Evolutionary conservation across 2,113 vertebrate species (phyloP), one percentile per base, ranked within the genome.

Genomic region (Camelus bactrianus): DNA sequence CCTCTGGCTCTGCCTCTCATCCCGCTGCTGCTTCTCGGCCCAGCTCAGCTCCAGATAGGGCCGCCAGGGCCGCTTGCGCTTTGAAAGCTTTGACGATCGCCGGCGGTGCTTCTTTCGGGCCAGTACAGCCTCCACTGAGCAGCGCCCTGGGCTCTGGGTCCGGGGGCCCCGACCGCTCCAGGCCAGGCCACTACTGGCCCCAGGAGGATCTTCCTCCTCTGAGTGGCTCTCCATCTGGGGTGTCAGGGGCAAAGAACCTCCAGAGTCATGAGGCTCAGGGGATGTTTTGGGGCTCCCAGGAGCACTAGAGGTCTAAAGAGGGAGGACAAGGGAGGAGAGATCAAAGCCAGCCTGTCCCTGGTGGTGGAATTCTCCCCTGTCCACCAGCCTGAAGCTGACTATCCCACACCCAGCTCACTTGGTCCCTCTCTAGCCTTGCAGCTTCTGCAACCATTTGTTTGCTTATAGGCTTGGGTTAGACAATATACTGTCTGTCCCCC

Each of bases 21-120:
- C 99, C 67, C 99, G 97, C 54, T 98, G 98, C 73, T 99, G 99
- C 98, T 99, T 99, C 85, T 99, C 99, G 7, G 99, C 99, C 99
- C 99, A 99, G 75, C 98, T 99, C 97, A 99, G 98, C 98, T 99
- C 99, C 95, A 99, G 99, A 46, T 99, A 99, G 1, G 99, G 99
- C 97, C 99, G 98, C 99, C 99, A 99, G 97, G 98, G 98, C 73
- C 99, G 98, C 99, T 99, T 99, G 98, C 99, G 99, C 96, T 98
- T 99, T 2, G 99, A 99, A 5, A 99, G 98, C 91, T 42, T 42
- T 42, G 38, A 42, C 38, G 38, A 42, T 42, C 98, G 98, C 94
- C 99, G 97, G 56, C 99, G 94, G 98, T 99, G 99, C 77, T 98
- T 98, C 97, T 98, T 99, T 96, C 98, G 98, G 35, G 98, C 99